Percentiles rank a stretch among this genome's conserved stretches.
These are phyloP conservation scores for Galleria mellonella DNA, from an alignment of 1,140 invertebrate genomes.

Conservation along the genomic window DNA sequence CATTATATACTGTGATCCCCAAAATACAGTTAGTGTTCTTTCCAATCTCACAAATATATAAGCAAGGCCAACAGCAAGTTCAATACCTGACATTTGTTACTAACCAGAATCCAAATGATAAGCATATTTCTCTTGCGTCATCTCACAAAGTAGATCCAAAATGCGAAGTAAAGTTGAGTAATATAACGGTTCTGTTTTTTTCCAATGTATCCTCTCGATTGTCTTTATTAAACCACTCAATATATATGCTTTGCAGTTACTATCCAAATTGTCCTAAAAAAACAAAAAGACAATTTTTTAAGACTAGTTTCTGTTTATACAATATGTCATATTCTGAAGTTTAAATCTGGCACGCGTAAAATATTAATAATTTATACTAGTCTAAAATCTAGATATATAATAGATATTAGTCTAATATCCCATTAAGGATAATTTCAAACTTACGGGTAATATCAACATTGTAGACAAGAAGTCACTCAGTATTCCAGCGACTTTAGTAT, in stretches of 20 bases:
- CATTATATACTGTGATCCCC: too few relatives aligned
- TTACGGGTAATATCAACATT: conserved; percentile 89
- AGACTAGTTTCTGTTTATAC: too few relatives aligned
- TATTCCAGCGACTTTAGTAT: conserved; percentile 83
- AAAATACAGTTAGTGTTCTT: too few relatives aligned
- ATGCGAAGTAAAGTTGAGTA: conserved; percentile 72
- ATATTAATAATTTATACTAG: too few relatives aligned
- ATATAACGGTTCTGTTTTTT: conserved; percentile 55
- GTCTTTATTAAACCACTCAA: conserved; percentile 62
- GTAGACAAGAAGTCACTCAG: conserved; percentile 88
- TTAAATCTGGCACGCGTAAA: too few relatives aligned
- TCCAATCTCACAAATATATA: too few relatives aligned
- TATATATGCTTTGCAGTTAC: conserved; percentile 57
- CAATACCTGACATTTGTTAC: not conserved
- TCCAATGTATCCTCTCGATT: conserved; percentile 63
- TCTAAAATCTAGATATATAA: too few relatives aligned
- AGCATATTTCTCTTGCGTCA: conserved; percentile 85
- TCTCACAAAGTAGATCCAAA: conserved; percentile 83
- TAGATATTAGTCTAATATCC: not conserved
- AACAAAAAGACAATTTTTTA: not conserved
- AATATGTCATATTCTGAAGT: too few relatives aligned
- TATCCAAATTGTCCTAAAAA: conserved; percentile 86
- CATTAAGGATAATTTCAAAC: conserved; percentile 27
- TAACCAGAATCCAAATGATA: conserved; percentile 89
- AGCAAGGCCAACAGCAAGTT: too few relatives aligned